phyloP scores from a whole-genome alignment of 1,140 invertebrate genomes.

The Apolygus lucorum region DNA sequence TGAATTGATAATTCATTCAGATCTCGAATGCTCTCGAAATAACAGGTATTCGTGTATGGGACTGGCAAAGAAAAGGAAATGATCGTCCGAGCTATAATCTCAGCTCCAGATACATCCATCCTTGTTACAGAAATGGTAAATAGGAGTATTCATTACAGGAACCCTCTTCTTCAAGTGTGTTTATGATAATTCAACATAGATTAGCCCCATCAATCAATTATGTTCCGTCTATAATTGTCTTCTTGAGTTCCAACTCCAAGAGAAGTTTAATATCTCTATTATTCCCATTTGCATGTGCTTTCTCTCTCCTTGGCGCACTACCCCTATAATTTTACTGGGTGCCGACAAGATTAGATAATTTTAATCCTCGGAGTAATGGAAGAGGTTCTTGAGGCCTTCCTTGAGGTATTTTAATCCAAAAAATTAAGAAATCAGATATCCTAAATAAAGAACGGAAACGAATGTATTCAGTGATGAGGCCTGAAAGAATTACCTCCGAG shows the following conservation, averaged over 20 bases:
- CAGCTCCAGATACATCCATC: neutral
- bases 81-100: neutral
- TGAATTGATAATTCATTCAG: too few species aligned
- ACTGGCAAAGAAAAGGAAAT: too few species aligned
- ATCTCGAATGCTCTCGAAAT: too few species aligned
- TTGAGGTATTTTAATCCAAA: too few species aligned
- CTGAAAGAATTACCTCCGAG: too few species aligned
- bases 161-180: neutral
- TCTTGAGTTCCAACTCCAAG: neutral
- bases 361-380: too few species aligned
- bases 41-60: too few species aligned
- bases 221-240: neutral
- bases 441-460: too few species aligned
- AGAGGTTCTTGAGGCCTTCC: too few species aligned
- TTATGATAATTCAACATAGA: neutral
- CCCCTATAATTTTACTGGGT: neutral
- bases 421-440: too few species aligned
- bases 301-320: neutral
- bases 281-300: neutral
- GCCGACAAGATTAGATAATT: too few species aligned
- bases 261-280: neutral
- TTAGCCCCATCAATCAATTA: neutral
- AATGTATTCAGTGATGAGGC: too few species aligned
- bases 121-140: neutral
- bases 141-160: neutral